These are phyloP conservation scores for Lochmaea crataegi DNA, from an alignment of 2,888 invertebrate genomes.

Conservation along the genomic window DNA sequence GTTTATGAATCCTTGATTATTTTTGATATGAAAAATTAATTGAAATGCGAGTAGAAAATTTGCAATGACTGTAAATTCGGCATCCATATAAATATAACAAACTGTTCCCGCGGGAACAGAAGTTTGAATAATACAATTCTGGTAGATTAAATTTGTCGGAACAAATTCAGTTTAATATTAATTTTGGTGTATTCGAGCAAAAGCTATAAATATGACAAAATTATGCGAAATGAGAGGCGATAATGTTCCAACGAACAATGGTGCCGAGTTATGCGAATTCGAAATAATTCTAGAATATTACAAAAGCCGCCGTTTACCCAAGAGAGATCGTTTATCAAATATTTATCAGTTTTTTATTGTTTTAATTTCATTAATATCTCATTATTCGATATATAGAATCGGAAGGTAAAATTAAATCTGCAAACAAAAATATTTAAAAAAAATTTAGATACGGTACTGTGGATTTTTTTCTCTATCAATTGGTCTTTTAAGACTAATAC, in stretches of 20 bases:
- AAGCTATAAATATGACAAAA: slow-evolving; percentile 41
- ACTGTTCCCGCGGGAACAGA: slow-evolving; percentile 35
- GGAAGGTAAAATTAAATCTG: too few relatives aligned
- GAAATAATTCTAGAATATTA: slow-evolving; percentile 32
- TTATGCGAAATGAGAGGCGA: slow-evolving; percentile 35
- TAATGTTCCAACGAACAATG: slow-evolving; percentile 34
- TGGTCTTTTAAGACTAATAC: too few relatives aligned
- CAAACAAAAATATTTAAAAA: too few relatives aligned
- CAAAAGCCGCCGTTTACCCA: slow-evolving; percentile 24
- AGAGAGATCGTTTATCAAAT: slow-evolving; percentile 24
- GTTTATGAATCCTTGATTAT: background rate
- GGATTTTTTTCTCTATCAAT: too few relatives aligned
- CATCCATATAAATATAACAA: slow-evolving; percentile 27
- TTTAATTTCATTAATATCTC: background rate
- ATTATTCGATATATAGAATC: too few relatives aligned
- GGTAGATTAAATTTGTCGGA: slow-evolving; percentile 42
- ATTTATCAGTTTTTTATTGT: background rate
- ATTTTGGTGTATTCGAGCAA: slow-evolving; percentile 38
- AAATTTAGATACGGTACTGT: too few relatives aligned
- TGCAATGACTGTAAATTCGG: background rate
- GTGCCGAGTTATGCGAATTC: slow-evolving; percentile 33
- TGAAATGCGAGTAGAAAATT: background rate
- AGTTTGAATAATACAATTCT: slow-evolving; percentile 41
- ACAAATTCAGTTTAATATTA: slow-evolving; percentile 42
- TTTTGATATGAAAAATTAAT: background rate